Evolutionary conservation across 2,888 invertebrate genomes (phyloP).

Genomic region (Matsumyia berberina): DNA sequence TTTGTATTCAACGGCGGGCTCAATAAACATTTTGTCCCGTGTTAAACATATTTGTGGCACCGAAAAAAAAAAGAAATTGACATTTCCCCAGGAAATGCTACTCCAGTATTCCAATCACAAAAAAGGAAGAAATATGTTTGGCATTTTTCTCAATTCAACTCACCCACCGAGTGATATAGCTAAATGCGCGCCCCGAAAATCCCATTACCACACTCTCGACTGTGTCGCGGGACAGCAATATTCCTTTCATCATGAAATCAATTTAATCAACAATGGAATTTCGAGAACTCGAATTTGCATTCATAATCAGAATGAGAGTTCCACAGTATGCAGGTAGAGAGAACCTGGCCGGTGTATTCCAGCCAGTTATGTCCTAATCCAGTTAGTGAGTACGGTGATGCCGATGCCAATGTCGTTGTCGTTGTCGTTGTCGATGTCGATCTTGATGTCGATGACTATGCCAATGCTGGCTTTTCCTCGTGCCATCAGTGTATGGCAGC

Average conservation of each 20-base stretch:
- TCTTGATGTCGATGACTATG: not conserved
- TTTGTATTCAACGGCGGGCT: conserved; percentile 43
- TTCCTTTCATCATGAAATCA: conserved; percentile 72
- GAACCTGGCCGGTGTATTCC: not conserved
- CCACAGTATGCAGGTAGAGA: conserved; percentile 20
- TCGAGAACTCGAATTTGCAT: conserved; percentile 75
- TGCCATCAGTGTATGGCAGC: not conserved
- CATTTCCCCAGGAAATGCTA: conserved; percentile 1
- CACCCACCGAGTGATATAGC: conserved; percentile 12
- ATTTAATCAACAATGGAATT: conserved; percentile 75
- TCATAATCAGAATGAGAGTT: conserved; percentile 69
- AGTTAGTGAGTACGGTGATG: conserved; percentile 37
- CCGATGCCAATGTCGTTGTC: too few relatives aligned
- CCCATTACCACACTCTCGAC: conserved; percentile 38
- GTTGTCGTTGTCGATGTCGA: too few relatives aligned
- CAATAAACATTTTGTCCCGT: conserved; percentile 41
- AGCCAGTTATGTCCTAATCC: conserved; percentile 30
- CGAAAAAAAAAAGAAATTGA: conserved; percentile 15
- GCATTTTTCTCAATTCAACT: conserved; percentile 60
- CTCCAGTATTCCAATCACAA: conserved; percentile 63
- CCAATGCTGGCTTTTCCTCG: not conserved
- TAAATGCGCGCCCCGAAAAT: conserved; percentile 39
- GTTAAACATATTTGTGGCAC: conserved; percentile 49
- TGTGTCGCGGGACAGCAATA: conserved; percentile 39
- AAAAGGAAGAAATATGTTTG: conserved; percentile 63